Percentiles rank a stretch among this genome's conserved stretches.
Conservation (phyloP, 1,140 invertebrate genomes). For the Drosophila santomea region DNA sequence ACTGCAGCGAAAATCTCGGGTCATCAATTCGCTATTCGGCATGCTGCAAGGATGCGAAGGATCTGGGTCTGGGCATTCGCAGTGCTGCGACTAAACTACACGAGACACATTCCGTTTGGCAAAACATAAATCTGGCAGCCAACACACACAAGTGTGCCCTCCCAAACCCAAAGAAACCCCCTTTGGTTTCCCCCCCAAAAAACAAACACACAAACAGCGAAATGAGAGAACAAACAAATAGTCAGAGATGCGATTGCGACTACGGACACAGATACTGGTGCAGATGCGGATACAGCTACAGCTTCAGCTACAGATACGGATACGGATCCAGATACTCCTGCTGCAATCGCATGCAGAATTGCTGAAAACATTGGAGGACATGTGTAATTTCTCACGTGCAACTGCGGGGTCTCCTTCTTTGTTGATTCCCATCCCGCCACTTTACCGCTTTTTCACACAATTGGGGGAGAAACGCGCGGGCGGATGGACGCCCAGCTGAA, state of each 20-base stretch:
- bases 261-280: neutral
- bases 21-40: slow-evolving; percentile 62
- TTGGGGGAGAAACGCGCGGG: neutral
- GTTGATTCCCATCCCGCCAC: neutral
- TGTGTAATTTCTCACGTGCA: slow-evolving; percentile 80
- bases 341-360: slow-evolving; percentile 48
- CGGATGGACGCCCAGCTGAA: slow-evolving; percentile 29
- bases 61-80: neutral
- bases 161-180: slow-evolving; percentile 12
- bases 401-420: slow-evolving; percentile 28
- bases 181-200: neutral
- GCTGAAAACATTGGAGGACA: slow-evolving; percentile 68
- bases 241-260: slow-evolving; percentile 23
- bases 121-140: slow-evolving; percentile 64
- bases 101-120: slow-evolving; percentile 66
- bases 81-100: slow-evolving; percentile 18
- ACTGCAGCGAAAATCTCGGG: slow-evolving; percentile 67
- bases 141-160: slow-evolving; percentile 6
- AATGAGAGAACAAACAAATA: slow-evolving; percentile 57
- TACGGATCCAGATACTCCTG: slow-evolving; percentile 23
- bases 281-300: slow-evolving; percentile 20
- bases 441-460: neutral
- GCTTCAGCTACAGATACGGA: slow-evolving; percentile 11
- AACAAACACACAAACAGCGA: slow-evolving; percentile 36
- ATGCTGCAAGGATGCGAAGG: slow-evolving; percentile 35